Base-by-base conservation (phyloP, 2,888 invertebrate species). In the Eupithecia subfuscata region DNA sequence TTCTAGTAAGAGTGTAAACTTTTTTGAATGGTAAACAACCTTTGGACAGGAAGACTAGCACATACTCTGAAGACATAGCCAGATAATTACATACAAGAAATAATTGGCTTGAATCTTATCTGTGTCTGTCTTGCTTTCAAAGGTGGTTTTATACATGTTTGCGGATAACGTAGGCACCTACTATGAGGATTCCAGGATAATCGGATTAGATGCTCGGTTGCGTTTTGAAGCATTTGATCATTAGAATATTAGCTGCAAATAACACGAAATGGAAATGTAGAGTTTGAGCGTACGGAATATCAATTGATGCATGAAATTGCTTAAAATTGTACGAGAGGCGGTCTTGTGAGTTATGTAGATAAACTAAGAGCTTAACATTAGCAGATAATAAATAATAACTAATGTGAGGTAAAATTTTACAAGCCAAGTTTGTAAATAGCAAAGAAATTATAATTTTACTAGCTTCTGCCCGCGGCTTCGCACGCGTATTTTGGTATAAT, bases 161-260 rank as follows among this genome's bases (percentile, higher is more conserved):
- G 40, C 4, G 18, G 25, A 52, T 12, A 18, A 43, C 14, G 25
- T 60, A 60, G 22, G 25, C 25, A 25, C 0, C 60, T 60, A 25
- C 64, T 75, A 65, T 78, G 75, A 74, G 70, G 70, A 70, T 75
- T 72, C 64, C 73, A 64, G 68, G 56, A 52, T 79, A 75, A 80
- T 81, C 79, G 67, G 70, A 72, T 80, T 78, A 78, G 64, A 40
- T 56, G 76, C 75, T 76, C 69, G 52, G 74, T 76, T 76, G 76
- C 63, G 73, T 80, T 76, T 78, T 73, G 75, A 78, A 73, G 69
- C 56, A 43, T 30, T 69, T 18, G 12, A 56, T 76, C 68, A 79
- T 78, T 78, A 74, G 40, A 70, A 69, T 74, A 77, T 79, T 75
- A 71, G 71, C 67, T 76, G 67, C 64, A 70, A 76, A 70, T 71